Evolutionary conservation across 2,888 invertebrate genomes (phyloP).

Genomic region (Brenthis daphne): DNA sequence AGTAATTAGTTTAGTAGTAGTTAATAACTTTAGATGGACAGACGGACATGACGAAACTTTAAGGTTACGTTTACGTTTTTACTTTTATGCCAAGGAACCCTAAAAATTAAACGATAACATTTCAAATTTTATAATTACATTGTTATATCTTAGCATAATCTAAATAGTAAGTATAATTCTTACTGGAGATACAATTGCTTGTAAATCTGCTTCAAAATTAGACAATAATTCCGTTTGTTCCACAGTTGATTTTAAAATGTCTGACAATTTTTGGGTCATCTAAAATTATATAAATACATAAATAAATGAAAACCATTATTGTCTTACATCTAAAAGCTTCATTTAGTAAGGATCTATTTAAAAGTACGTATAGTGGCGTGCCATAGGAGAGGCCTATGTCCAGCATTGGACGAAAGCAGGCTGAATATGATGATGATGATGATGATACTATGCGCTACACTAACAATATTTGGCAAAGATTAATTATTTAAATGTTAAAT

Average conservation of each 20-base stretch:
- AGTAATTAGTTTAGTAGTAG: background rate
- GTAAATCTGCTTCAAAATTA: conserved; percentile 57
- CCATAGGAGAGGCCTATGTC: too few relatives aligned
- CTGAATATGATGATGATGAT: too few relatives aligned
- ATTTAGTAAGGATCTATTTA: background rate
- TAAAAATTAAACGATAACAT: background rate
- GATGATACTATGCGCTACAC: too few relatives aligned
- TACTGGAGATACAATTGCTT: conserved; percentile 56
- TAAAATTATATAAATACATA: conserved; percentile 41
- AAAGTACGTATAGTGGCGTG: background rate
- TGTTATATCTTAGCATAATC: too few relatives aligned
- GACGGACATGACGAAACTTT: too few relatives aligned
- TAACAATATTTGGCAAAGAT: too few relatives aligned
- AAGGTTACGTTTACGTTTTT: too few relatives aligned
- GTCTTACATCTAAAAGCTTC: background rate
- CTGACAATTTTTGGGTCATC: conserved; percentile 53
- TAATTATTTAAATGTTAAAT: too few relatives aligned
- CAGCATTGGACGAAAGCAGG: too few relatives aligned
- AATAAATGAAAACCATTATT: background rate
- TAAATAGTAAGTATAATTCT: conserved; percentile 41
- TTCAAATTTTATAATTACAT: too few relatives aligned
- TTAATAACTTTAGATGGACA: background rate
- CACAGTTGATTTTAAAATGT: conserved; percentile 48
- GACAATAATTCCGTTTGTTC: conserved; percentile 53
- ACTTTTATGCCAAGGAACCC: too few relatives aligned